Conservation (phyloP, 1,140 invertebrate genomes). For the Trachymyrmex septentrionalis region DNA sequence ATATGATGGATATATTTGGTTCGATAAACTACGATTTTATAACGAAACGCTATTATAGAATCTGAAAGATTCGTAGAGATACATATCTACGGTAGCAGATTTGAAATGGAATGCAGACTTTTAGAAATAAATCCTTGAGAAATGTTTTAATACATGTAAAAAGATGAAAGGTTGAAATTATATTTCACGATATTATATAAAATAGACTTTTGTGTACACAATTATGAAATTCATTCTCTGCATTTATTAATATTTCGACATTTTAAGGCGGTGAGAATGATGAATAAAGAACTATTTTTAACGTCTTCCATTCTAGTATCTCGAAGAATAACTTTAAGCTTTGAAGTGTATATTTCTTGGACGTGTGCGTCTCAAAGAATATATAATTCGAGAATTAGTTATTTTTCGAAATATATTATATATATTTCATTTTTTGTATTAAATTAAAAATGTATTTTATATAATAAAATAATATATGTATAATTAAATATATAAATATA, state of each 20-base stretch:
- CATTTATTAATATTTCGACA: background rate
- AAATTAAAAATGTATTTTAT: too few relatives aligned
- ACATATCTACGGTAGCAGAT: background rate
- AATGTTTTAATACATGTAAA: background rate
- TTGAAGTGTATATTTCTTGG: background rate
- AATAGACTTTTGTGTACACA: background rate
- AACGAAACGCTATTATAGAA: background rate
- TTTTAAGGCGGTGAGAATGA: background rate
- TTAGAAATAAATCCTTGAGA: background rate
- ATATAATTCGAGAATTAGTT: too few relatives aligned
- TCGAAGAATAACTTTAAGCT: background rate
- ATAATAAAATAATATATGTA: too few relatives aligned
- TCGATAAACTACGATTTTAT: background rate
- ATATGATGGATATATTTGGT: background rate
- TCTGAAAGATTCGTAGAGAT: background rate
- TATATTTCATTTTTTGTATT: too few relatives aligned
- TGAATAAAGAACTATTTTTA: conserved; percentile 6
- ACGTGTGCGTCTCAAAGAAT: too few relatives aligned
- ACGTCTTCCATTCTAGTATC: background rate
- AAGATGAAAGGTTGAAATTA: conserved; percentile 16
- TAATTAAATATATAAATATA: too few relatives aligned
- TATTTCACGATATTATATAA: background rate
- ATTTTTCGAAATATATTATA: too few relatives aligned
- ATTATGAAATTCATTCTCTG: background rate
- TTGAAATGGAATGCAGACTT: background rate